Conservation (phyloP, 2,797 vertebrate species). For the Lophius americanus region DNA sequence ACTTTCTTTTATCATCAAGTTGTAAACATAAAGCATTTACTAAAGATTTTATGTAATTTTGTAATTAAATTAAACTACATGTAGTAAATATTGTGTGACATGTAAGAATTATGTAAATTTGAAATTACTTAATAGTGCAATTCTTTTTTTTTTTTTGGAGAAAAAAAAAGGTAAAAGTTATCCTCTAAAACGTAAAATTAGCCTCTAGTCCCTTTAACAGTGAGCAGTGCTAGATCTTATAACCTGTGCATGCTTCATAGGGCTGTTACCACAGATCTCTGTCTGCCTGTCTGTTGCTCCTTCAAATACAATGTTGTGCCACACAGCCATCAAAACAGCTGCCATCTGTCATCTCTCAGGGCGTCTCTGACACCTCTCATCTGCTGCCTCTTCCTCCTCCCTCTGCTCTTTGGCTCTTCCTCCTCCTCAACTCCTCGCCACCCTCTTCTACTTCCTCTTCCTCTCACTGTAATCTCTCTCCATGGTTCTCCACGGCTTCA, state of each 20-base stretch:
- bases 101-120: constrained; percentile 78
- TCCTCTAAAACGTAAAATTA: constrained; percentile 79
- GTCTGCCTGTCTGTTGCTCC: constrained; percentile 33
- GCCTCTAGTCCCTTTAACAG: constrained; percentile 84
- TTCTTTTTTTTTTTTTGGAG: constrained; percentile 67
- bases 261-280: constrained; percentile 70
- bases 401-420: constrained; percentile 61
- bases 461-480: constrained; percentile 40
- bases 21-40: constrained; percentile 96
- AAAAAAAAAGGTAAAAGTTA: constrained; percentile 70
- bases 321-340: constrained; percentile 78
- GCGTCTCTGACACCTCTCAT: constrained; percentile 71
- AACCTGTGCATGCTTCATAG: constrained; percentile 82
- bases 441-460: constrained; percentile 17
- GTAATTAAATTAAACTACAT: constrained; percentile 85
- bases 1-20: constrained; percentile 84
- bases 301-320: constrained; percentile 73
- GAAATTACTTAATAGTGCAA: constrained; percentile 74
- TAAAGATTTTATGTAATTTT: constrained; percentile 87
- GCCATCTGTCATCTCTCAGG: constrained; percentile 75
- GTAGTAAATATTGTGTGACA: constrained; percentile 71
- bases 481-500: constrained; percentile 72
- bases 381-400: constrained; percentile 63
- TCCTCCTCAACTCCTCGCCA: constrained; percentile 49
- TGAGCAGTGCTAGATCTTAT: constrained; percentile 78